Evolutionary conservation across 1,140 invertebrate species (phyloP), one percentile per base, ranked within the genome.

Genomic region (Latrodectus geometricus): DNA sequence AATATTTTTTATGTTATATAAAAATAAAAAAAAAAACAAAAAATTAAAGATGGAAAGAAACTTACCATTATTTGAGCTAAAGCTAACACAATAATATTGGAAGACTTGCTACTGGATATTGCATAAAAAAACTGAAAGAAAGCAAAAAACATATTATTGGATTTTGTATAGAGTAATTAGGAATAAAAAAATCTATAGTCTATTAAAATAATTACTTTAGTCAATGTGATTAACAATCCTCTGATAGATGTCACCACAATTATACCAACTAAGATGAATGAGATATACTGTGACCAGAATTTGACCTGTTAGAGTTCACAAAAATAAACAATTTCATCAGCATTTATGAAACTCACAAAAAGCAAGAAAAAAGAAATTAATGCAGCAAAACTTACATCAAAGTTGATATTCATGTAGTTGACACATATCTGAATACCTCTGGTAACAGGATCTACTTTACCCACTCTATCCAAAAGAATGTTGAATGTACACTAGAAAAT

Each of bases 221-320:
- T 99, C 20, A 99, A 92, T 0, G 98, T 99, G 0, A 99, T 93
- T 23, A 99, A 92, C 69, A 99, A 93, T 17, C 98, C 98, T 89
- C 99, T 92, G 81, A 99, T 99, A 3, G 98, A 99, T 20, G 99
- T 99, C 2, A 99, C 94, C 9, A 99, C 98, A 88, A 99, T 99
- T 89, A 98, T 98, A 8, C 99, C 99, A 20, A 99, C 95, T 0
- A 99, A 92, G 89, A 97, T 94, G 92, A 99, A 99, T 0, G 98
- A 99, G 78, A 99, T 95, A 90, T 99, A 97, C 91, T 99, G 99
- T 5, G 98, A 99, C 98, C 98, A 99, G 92, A 99, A 99, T 65
- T 95, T 91, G n/a, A 93, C 91, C 92, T 93, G 87, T 17, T 76
- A 50, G 35, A 35, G 35, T 35, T 35, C 5, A 5, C 35, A 83